Percentiles rank a stretch among this genome's conserved stretches.
Evolutionary conservation across 2,113 vertebrate genomes (phyloP).

Genomic region (Pituophis catenifer): DNA sequence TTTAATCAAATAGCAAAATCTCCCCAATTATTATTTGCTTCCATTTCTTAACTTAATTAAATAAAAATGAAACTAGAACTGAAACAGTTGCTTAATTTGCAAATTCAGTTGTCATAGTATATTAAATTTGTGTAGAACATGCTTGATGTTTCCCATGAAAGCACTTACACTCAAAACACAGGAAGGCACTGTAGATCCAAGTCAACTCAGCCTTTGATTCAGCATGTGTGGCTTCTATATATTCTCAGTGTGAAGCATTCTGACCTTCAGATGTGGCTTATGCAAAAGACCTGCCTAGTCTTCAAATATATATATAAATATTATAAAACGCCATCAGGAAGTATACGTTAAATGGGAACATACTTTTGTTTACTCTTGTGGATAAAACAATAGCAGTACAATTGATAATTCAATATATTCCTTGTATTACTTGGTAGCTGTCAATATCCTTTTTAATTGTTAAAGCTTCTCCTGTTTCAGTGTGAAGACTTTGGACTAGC

Average conservation of each 20-base stretch:
- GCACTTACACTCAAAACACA: background rate
- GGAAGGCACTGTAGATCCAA: background rate
- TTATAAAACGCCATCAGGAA: background rate
- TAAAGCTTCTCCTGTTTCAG: background rate
- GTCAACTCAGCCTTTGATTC: background rate
- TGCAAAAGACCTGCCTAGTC: background rate
- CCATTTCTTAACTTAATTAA: background rate
- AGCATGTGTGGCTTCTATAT: background rate
- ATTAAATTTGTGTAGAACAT: background rate
- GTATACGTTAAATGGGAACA: background rate
- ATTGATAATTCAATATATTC: conserved; percentile 8
- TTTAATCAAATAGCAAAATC: background rate
- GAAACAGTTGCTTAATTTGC: background rate
- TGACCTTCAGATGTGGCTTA: background rate
- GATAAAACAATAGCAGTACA: background rate
- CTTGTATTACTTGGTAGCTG: background rate
- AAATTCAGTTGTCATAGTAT: background rate
- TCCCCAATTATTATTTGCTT: background rate
- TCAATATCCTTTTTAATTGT: background rate
- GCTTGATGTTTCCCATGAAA: background rate
- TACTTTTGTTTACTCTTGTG: background rate
- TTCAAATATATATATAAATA: background rate
- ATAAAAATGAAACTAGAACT: background rate
- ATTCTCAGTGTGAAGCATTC: background rate
- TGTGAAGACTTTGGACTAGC: background rate